Conservation (phyloP, 2,797 vertebrate species). For the Danio albolineatus region DNA sequence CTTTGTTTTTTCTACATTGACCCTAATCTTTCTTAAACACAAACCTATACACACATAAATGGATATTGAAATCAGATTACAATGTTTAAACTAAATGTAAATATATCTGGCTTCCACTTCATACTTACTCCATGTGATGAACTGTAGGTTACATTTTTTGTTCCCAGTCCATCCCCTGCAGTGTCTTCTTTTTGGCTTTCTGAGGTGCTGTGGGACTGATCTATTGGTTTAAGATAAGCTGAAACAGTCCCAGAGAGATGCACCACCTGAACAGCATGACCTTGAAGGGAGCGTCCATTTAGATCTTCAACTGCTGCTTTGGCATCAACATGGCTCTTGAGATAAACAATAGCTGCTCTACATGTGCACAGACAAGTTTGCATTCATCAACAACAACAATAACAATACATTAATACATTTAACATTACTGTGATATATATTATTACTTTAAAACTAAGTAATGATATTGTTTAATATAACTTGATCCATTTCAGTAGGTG, state of each 20-base stretch:
- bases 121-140: constrained; percentile 48
- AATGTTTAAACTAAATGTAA: too few species aligned
- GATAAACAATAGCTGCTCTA: constrained; percentile 69
- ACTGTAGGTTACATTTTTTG: background rate
- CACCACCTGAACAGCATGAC: constrained; percentile 61
- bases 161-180: background rate
- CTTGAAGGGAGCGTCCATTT: constrained; percentile 59
- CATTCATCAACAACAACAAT: background rate
- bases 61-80: too few species aligned
- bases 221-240: constrained; percentile 25
- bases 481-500: background rate
- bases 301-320: constrained; percentile 65
- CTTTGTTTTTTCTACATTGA: too few species aligned
- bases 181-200: constrained; percentile 7
- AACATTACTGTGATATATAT: background rate
- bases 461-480: background rate
- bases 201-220: constrained; percentile 29
- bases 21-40: too few species aligned
- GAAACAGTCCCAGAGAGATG: constrained; percentile 37
- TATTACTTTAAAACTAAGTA: background rate
- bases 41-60: too few species aligned
- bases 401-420: background rate
- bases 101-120: background rate
- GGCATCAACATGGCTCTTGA: constrained; percentile 57
- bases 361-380: constrained; percentile 15